phyloP scores from a whole-genome alignment of 2,113 vertebrate species.

The Lophius piscatorius region DNA sequence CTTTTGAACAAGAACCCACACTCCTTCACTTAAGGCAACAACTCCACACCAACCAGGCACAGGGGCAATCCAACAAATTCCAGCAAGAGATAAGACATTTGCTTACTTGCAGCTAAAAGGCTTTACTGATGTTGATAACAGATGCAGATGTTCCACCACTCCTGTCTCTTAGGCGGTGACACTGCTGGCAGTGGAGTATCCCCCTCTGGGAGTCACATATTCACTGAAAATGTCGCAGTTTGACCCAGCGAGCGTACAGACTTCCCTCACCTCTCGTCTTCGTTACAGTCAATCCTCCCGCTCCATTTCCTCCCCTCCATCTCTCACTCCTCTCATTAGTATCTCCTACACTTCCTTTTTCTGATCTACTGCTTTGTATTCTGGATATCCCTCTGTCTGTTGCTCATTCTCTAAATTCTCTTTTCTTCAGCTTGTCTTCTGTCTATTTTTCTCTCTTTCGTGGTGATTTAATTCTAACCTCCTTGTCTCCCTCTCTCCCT shows the following conservation, averaged over 20 bases:
- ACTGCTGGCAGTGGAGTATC: no score
- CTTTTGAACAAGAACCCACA: no score
- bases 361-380: constrained; percentile 59
- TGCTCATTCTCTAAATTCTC: background rate
- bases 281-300: constrained; percentile 11
- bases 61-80: no score
- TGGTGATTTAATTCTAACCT: constrained; percentile 2
- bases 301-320: constrained; percentile 1
- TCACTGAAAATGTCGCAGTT: constrained; percentile 29
- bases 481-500: background rate
- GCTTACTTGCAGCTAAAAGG: no score
- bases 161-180: no score
- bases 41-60: no score
- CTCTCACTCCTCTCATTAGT: constrained; percentile 2
- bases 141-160: no score
- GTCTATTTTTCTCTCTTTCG: background rate
- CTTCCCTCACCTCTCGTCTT: constrained; percentile 9
- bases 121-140: no score
- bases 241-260: constrained; percentile 5
- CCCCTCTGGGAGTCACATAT: no score
- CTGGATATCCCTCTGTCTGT: background rate
- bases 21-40: no score
- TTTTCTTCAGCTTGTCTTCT: background rate
- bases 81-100: no score
- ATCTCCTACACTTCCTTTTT: constrained; percentile 11